phyloP scores from a whole-genome alignment of 2,888 invertebrate species.

The Serrognathus titanus region DNA sequence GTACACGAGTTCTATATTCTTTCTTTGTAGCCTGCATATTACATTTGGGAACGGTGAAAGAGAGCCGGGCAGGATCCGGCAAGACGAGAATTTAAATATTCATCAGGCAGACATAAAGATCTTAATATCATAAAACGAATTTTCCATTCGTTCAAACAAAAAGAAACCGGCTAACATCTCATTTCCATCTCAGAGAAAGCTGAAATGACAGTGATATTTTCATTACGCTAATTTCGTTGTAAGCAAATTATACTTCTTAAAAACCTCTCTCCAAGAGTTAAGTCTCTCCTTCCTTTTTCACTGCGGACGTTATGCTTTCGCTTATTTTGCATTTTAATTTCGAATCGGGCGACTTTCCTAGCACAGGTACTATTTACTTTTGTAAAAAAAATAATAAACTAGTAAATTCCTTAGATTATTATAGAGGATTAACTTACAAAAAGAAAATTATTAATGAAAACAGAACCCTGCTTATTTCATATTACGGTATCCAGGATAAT shows the following conservation, averaged over 20 bases:
- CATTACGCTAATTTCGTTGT: constrained; percentile 42
- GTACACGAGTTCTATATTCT: constrained; percentile 29
- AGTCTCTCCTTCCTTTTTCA: not conserved
- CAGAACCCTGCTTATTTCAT: no score
- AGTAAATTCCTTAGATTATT: no score
- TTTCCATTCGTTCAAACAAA: constrained; percentile 46
- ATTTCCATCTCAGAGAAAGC: constrained; percentile 37
- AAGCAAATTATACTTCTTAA: constrained; percentile 38
- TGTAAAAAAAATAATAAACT: no score
- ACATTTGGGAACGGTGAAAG: constrained; percentile 24
- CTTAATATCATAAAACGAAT: constrained; percentile 48
- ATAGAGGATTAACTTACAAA: no score
- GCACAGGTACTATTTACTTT: no score
- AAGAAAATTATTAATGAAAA: no score
- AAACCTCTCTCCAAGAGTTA: constrained; percentile 24
- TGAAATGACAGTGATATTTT: constrained; percentile 44
- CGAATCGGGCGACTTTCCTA: constrained; percentile 14
- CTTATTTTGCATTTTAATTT: constrained; percentile 28
- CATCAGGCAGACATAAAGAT: constrained; percentile 47
- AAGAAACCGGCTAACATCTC: constrained; percentile 34
- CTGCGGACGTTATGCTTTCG: constrained; percentile 9
- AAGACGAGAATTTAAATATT: constrained; percentile 45
- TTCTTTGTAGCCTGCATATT: constrained; percentile 27
- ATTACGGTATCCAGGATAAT: no score
- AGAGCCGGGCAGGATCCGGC: constrained; percentile 24